phyloP scores from a whole-genome alignment of 2,797 vertebrate genomes.

The Microhierax caerulescens region DNA sequence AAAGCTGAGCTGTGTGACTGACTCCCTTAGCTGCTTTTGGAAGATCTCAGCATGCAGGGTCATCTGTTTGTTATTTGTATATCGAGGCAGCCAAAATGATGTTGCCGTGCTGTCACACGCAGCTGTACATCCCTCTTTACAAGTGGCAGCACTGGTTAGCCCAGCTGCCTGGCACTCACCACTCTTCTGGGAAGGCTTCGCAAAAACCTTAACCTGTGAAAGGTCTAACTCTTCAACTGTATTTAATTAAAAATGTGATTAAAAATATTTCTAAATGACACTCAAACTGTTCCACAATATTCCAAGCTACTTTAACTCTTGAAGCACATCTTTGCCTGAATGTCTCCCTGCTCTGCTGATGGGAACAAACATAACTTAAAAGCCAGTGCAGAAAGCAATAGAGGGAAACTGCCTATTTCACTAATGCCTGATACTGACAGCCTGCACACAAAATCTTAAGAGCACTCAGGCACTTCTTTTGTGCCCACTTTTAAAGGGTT shows the following conservation, averaged over 20 bases:
- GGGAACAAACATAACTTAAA: slow-evolving; percentile 49
- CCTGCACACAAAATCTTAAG: slow-evolving; percentile 66
- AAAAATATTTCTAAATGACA: neutral
- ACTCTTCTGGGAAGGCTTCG: neutral
- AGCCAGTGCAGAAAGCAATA: slow-evolving; percentile 44
- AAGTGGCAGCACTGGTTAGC: neutral
- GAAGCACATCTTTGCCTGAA: neutral
- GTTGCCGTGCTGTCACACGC: neutral
- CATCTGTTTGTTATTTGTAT: neutral
- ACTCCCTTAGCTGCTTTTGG: neutral
- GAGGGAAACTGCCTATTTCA: slow-evolving; percentile 69
- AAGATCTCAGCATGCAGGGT: neutral
- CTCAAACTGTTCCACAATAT: neutral
- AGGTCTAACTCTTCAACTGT: neutral
- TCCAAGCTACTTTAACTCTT: neutral
- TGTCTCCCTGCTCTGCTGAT: neutral
- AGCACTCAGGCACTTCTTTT: slow-evolving; percentile 48
- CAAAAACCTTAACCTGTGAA: neutral
- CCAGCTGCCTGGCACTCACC: neutral
- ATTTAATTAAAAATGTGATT: neutral
- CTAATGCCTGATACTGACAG: slow-evolving; percentile 62
- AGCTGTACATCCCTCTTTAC: neutral
- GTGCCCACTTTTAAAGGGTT: slow-evolving; percentile 50
- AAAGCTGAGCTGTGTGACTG: neutral
- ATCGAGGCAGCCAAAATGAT: neutral